Conservation (phyloP, 2,888 invertebrate species). For the Muschampia plurimacula region DNA sequence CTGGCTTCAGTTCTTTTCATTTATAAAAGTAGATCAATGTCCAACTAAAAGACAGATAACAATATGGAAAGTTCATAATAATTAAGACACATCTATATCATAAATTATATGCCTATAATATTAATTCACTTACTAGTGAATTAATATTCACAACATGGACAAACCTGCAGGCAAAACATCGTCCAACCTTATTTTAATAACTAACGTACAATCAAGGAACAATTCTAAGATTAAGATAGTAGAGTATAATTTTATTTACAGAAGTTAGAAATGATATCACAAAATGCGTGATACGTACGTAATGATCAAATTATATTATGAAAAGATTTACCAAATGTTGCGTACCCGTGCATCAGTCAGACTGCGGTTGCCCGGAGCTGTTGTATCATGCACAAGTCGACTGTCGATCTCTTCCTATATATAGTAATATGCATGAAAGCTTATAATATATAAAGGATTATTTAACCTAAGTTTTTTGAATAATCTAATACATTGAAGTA, state of each 20-base stretch:
- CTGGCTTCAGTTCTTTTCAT: neutral
- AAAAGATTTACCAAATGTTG: conserved; percentile 54
- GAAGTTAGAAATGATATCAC: neutral
- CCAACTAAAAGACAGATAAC: neutral
- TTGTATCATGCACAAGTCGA: conserved; percentile 76
- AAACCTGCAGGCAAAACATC: neutral
- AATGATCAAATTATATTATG: too few species aligned
- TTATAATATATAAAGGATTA: too few species aligned
- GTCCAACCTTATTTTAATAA: neutral
- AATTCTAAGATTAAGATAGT: neutral
- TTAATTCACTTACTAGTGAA: neutral
- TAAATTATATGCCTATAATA: neutral
- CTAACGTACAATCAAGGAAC: neutral
- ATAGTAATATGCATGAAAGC: too few species aligned
- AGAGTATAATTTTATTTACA: neutral
- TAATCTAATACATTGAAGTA: too few species aligned
- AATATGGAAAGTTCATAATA: neutral
- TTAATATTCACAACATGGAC: conserved; percentile 3
- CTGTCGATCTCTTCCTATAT: conserved; percentile 51
- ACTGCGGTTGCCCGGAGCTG: conserved; percentile 65
- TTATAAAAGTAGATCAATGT: neutral
- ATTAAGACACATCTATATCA: neutral
- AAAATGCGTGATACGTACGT: conserved; percentile 4
- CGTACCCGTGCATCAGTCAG: conserved; percentile 56
- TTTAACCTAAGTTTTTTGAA: too few species aligned